A percentile compares a stretch with the other conserved stretches of the same genome.
These are phyloP conservation scores for Limnephilus rhombicus DNA, from an alignment of 2,888 invertebrate genomes.

Conservation along the genomic window DNA sequence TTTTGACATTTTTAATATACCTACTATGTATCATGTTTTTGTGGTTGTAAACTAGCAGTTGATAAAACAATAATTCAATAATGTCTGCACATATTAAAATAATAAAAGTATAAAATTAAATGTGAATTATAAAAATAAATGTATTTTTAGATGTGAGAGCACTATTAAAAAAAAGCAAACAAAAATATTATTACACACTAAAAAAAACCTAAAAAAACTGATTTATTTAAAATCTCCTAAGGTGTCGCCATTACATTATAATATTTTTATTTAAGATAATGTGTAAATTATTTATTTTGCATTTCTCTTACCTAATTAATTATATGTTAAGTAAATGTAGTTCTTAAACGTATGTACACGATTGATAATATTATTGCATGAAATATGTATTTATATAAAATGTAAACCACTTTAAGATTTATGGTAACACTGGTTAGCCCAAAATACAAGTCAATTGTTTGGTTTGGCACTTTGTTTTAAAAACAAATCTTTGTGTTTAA, in stretches of 20 bases:
- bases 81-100: slow-evolving; percentile 9
- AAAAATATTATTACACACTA: slow-evolving; percentile 7
- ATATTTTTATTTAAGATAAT: not conserved
- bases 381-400: slow-evolving; percentile 22
- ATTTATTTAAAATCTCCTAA: slow-evolving; percentile 22
- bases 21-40: slow-evolving; percentile 12
- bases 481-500: slow-evolving; percentile 23
- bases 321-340: slow-evolving; percentile 25
- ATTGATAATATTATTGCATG: slow-evolving; percentile 27
- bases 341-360: not conserved
- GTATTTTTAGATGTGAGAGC: slow-evolving; percentile 18
- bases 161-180: not conserved
- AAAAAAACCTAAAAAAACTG: not conserved
- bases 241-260: not conserved
- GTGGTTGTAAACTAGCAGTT: slow-evolving; percentile 14
- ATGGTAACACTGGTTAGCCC: slow-evolving; percentile 45
- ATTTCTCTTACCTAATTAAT: not conserved
- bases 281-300: not conserved
- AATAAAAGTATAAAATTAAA: slow-evolving; percentile 9
- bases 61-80: not conserved
- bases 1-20: slow-evolving; percentile 33
- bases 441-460: slow-evolving; percentile 45
- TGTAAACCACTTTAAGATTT: slow-evolving; percentile 3
- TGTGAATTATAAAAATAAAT: slow-evolving; percentile 24
- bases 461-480: not conserved